Percentiles rank a stretch among this genome's conserved stretches.
Evolutionary conservation across 1,140 invertebrate genomes (phyloP).

Genomic region (Drusus annulatus): DNA sequence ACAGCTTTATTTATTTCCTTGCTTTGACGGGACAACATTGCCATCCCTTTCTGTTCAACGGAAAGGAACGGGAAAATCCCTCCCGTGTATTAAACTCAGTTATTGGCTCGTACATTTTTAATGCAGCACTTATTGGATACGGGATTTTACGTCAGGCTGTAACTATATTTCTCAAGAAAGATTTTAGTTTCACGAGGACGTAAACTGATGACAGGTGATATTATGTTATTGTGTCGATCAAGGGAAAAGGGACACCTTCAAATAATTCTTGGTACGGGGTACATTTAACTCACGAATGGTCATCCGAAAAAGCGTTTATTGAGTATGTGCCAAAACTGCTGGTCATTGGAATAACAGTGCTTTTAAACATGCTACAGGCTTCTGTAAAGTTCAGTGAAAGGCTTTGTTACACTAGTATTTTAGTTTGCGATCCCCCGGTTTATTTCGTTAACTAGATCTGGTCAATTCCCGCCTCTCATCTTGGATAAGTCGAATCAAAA

Average conservation of each 20-base stretch:
- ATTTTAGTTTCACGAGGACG: slow-evolving; percentile 44
- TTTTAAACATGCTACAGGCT: too few species aligned
- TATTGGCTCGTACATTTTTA: slow-evolving; percentile 59
- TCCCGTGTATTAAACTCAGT: slow-evolving; percentile 58
- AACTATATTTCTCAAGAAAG: slow-evolving; percentile 53
- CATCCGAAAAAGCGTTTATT: too few species aligned
- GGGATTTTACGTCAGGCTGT: slow-evolving; percentile 57
- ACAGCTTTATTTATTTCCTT: slow-evolving; percentile 47
- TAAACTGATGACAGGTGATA: slow-evolving; percentile 8
- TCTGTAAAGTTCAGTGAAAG: too few species aligned
- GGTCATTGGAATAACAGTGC: too few species aligned
- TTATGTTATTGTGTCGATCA: slow-evolving; percentile 8
- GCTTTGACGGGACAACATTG: background rate
- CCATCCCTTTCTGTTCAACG: background rate
- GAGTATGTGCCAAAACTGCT: too few species aligned
- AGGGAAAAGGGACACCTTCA: background rate
- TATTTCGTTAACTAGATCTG: too few species aligned
- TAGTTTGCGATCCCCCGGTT: too few species aligned
- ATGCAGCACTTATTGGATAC: slow-evolving; percentile 58
- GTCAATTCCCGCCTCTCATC: background rate
- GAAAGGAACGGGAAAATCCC: slow-evolving; percentile 52
- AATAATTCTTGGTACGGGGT: too few species aligned
- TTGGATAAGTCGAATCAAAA: slow-evolving; percentile 47
- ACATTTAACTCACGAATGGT: too few species aligned
- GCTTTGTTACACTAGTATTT: too few species aligned